Base-by-base conservation (phyloP, 2,113 vertebrate genomes). In the Tyrannus savana region DNA sequence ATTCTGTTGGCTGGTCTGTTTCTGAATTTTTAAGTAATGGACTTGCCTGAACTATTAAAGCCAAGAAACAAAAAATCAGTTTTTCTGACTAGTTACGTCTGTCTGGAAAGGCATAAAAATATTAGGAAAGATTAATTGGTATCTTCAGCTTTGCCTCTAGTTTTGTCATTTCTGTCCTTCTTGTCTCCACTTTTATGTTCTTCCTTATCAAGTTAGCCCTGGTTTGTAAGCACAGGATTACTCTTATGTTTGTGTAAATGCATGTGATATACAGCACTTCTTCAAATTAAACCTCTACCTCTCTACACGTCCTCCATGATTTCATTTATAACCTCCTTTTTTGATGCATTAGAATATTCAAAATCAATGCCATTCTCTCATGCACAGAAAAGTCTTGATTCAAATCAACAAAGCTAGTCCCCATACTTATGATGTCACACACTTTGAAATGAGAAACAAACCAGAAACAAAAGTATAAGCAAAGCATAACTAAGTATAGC, bases 361-460 rank as follows among this genome's bases (percentile, higher is more conserved):
- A 69, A 93, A 56, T 78, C 15, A 44, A 9, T 42, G 23, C 22
- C 7, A 5, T 69, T 82, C 16, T 85, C 67, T 74, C 1, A 1
- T 55, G 18, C 37, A 3, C 47, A 47, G 64, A 59, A 47, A 72
- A 69, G 23, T 72, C 63, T 87, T 92, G 24, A 28, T 62, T 87
- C 35, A 85, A 89, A 62, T 69, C 74, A 52, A 72, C 14, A 58
- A 78, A 84, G 50, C 64, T 86, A 71, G 42, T 87, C 39, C 30
- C 53, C 92, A 78, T 96, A 90, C 97, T 98, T 98, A 98, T 42
- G 89, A 97, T 98, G 98, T 97, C 98, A 98, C 97, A 84, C 52
- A 87, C 95, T 95, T 96, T 97, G 97, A 96, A 96, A 96, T 84
- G 33, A 97, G 66, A 96, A 94, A 96, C 88, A 94, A 95, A 86